Evolutionary conservation across 2,888 invertebrate genomes (phyloP).

Genomic region (Athrips mouffetella): DNA sequence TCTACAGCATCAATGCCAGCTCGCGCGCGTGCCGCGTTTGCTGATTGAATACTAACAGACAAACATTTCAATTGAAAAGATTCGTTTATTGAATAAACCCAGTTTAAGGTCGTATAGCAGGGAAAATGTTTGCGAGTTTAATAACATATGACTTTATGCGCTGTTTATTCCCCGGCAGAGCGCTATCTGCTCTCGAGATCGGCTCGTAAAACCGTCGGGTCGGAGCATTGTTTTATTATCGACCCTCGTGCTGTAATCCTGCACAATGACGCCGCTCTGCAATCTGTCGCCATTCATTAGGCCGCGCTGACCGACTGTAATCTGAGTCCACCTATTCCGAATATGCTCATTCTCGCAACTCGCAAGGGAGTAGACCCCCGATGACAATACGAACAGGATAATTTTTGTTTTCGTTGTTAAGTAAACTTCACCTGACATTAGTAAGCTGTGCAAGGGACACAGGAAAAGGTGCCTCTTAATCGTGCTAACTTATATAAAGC

Average conservation of each 20-base stretch:
- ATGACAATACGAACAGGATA: no score
- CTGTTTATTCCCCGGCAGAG: constrained; percentile 54
- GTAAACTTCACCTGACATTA: background rate
- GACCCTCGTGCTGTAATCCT: constrained; percentile 47
- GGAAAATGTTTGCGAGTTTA: constrained; percentile 29
- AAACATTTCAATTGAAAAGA: constrained; percentile 14
- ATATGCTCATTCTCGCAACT: background rate
- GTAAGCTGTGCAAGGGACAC: constrained; percentile 1
- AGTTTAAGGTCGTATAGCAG: constrained; percentile 11
- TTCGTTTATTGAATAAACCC: constrained; percentile 5
- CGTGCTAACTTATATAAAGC: constrained; percentile 40
- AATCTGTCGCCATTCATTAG: constrained; percentile 54
- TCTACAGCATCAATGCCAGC: constrained; percentile 22
- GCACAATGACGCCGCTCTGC: constrained; percentile 47
- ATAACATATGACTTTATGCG: constrained; percentile 49
- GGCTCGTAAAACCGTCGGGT: constrained; percentile 55
- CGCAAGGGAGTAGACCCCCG: no score
- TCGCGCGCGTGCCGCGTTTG: constrained; percentile 35
- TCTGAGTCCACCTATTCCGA: constrained; percentile 23
- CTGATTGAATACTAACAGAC: constrained; percentile 10
- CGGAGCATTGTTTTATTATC: constrained; percentile 58
- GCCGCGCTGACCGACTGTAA: constrained; percentile 37
- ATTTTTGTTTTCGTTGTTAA: background rate
- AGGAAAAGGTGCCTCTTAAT: constrained; percentile 36
- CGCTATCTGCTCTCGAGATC: constrained; percentile 51